Evolutionary conservation across 2,797 vertebrate genomes (phyloP), one percentile per base, ranked within the genome.

Genomic region (Gallinago stenura): DNA sequence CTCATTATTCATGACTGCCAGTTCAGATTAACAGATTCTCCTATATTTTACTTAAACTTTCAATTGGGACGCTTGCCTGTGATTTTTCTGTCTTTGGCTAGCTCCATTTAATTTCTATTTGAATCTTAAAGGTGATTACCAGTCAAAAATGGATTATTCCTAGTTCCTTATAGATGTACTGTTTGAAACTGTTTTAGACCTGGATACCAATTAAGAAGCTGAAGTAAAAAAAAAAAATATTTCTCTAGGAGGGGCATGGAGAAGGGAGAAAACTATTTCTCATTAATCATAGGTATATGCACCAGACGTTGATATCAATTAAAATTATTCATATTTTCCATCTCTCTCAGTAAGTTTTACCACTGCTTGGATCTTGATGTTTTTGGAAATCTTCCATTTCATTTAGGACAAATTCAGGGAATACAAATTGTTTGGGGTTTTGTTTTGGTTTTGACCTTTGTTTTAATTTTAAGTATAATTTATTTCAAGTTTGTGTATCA

Each of bases 401-500:
- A 64, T 66, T 43, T 30, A 30, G 93, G 35, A 70, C 13, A 83
- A 78, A 56, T 6, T 58, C 70, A n/a, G 5, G 31, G 18, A 43
- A 79, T 50, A 35, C 14, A 22, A 83, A n/a, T 64, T 45, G 8
- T 21, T 64, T n/a, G 28, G 25, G 5, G 8, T 5, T 22, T 71
- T 64, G 0, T 17, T 86, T 76, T 21, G 8, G 0, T 6, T 10
- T 68, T 28, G 4, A 2, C 39, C 2, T 15, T 13, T 33, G 45
- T 68, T 53, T 20, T 43, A 2, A 41, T 72, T 73, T 64, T 54
- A 37, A 33, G 2, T 58, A 26, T 35, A 1, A 16, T 45, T 64
- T 33, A 12, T 91, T 94, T 90, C 9, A 18, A 54, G 24, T 70
- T 58, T 61, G 3, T n/a, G 1, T 50, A 56, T 43, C 26, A 35